Conservation (phyloP, 2,113 vertebrate species). For the Zosterops hypoxanthus region DNA sequence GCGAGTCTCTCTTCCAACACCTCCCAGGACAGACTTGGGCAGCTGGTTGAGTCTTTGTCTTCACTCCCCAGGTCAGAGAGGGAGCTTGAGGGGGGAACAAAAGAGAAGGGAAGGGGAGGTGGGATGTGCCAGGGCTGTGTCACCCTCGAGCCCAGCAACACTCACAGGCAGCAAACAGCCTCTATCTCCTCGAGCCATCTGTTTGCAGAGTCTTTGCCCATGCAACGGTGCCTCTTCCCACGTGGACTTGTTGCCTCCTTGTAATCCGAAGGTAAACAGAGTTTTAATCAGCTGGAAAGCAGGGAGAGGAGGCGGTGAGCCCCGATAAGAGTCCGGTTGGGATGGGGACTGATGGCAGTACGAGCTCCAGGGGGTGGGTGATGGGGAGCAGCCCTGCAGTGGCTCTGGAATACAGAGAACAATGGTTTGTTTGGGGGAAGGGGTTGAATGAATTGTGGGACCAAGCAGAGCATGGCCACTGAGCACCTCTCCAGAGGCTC, state of each 20-base stretch:
- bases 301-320: neutral
- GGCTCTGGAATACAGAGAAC: neutral
- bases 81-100: neutral
- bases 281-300: neutral
- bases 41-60: neutral
- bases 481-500: neutral
- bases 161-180: neutral
- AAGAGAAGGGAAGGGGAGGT: neutral
- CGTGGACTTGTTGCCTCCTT: constrained; percentile 22
- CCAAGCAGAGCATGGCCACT: fast-evolving
- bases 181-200: constrained; percentile 1
- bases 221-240: neutral
- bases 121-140: neutral
- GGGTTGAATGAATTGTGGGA: fast-evolving
- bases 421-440: neutral
- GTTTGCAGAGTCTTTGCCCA: constrained; percentile 9
- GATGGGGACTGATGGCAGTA: neutral
- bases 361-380: fast-evolving
- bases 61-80: neutral
- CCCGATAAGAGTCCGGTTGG: neutral
- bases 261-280: constrained; percentile 56
- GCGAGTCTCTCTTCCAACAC: fast-evolving
- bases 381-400: neutral
- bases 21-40: neutral
- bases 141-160: neutral